phyloP scores from a whole-genome alignment of 2,113 vertebrate species.

The Aptenodytes forsteri region DNA sequence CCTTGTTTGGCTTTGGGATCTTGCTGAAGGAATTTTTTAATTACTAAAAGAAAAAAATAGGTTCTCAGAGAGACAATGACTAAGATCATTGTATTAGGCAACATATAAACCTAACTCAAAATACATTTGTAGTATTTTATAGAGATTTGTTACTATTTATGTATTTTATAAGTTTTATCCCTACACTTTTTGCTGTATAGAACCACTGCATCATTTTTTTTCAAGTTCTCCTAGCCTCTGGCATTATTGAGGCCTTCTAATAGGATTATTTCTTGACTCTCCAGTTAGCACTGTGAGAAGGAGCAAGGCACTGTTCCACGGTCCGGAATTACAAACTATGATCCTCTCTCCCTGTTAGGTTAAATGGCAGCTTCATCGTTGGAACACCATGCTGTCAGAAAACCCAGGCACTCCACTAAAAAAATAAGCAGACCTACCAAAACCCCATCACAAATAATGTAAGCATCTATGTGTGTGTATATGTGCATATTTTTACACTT shows the following conservation, averaged over 20 bases:
- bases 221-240: background rate
- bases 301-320: background rate
- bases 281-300: background rate
- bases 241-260: background rate
- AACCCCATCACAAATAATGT: background rate
- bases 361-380: background rate
- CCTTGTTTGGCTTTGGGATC: background rate
- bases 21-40: background rate
- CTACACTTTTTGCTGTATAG: background rate
- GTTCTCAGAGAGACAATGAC: background rate
- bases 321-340: background rate
- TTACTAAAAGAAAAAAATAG: background rate
- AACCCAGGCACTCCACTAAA: background rate
- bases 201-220: background rate
- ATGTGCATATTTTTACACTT: background rate
- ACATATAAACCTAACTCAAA: background rate
- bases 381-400: background rate
- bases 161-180: background rate
- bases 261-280: conserved; percentile 13
- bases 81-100: background rate
- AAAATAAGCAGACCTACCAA: background rate
- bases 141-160: background rate
- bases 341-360: background rate
- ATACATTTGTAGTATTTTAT: background rate
- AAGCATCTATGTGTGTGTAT: background rate